phyloP scores from a whole-genome alignment of 2,888 invertebrate genomes.

The Dichetophora obliterata region DNA sequence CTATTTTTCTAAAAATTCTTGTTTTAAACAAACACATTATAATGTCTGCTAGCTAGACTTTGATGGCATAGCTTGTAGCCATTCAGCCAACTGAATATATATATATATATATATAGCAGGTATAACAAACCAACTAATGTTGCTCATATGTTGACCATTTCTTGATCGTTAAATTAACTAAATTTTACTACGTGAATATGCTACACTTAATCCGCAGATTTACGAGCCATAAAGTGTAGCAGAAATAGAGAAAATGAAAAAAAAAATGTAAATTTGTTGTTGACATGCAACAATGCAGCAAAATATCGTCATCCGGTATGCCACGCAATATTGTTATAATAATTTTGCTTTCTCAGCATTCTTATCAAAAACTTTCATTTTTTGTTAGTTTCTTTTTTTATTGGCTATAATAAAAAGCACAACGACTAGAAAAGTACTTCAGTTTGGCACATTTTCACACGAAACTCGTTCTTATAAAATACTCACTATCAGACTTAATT shows the following conservation, averaged over 20 bases:
- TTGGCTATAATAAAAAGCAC: too few relatives aligned
- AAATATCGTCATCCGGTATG: slow-evolving; percentile 10
- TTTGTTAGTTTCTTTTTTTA: too few relatives aligned
- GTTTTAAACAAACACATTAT: not conserved
- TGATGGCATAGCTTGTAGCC: not conserved
- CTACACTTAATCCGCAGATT: not conserved
- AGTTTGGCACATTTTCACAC: too few relatives aligned
- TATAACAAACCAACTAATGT: not conserved
- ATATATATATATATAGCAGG: too few relatives aligned
- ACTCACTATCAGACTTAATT: too few relatives aligned
- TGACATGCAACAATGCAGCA: slow-evolving; percentile 22
- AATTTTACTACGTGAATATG: too few relatives aligned
- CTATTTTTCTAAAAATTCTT: not conserved
- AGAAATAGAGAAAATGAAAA: too few relatives aligned
- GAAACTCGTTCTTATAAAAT: too few relatives aligned
- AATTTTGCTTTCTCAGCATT: not conserved
- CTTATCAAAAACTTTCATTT: too few relatives aligned
- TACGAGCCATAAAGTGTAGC: not conserved
- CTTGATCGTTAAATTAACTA: too few relatives aligned
- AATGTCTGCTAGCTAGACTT: not conserved
- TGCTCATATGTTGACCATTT: not conserved
- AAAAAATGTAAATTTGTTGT: not conserved
- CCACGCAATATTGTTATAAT: not conserved
- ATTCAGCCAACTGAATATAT: not conserved
- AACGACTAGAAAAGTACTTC: too few relatives aligned